A percentile compares a stretch with the other conserved stretches of the same genome.
These are phyloP conservation scores for Branchellion lobata DNA, from an alignment of 2,888 invertebrate species.

Conservation along the genomic window DNA sequence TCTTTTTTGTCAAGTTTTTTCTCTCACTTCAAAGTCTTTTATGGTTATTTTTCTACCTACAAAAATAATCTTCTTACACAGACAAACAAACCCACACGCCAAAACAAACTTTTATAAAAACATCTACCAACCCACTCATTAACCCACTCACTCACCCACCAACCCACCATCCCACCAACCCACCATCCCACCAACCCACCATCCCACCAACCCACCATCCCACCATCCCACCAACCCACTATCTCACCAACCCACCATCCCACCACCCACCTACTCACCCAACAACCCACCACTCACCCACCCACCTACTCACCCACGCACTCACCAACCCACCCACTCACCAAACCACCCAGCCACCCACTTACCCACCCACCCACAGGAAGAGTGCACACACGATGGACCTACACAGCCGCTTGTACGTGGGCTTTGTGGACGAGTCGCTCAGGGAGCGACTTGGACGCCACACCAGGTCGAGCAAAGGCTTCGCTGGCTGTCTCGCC, in stretches of 20 bases:
- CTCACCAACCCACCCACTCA: too few species aligned
- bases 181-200: not conserved
- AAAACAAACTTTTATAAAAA: too few species aligned
- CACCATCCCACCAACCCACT: too few species aligned
- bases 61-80: not conserved
- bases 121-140: too few species aligned
- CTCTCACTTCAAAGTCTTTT: not conserved
- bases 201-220: not conserved
- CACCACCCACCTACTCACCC: not conserved
- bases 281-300: not conserved
- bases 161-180: too few species aligned
- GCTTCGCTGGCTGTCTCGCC: constrained; percentile 60
- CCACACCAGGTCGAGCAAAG: constrained; percentile 53
- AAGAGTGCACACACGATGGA: constrained; percentile 47
- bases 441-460: constrained; percentile 53
- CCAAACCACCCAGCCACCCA: not conserved
- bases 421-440: constrained; percentile 56
- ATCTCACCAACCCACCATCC: too few species aligned
- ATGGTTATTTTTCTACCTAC: too few species aligned
- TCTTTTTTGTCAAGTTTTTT: not conserved
- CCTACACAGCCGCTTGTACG: constrained; percentile 53
- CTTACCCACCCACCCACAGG: not conserved
- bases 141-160: too few species aligned
- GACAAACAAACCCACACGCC: too few species aligned
- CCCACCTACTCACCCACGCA: too few species aligned